Conservation (phyloP, 2,888 invertebrate genomes). For the Tachina lurida region DNA sequence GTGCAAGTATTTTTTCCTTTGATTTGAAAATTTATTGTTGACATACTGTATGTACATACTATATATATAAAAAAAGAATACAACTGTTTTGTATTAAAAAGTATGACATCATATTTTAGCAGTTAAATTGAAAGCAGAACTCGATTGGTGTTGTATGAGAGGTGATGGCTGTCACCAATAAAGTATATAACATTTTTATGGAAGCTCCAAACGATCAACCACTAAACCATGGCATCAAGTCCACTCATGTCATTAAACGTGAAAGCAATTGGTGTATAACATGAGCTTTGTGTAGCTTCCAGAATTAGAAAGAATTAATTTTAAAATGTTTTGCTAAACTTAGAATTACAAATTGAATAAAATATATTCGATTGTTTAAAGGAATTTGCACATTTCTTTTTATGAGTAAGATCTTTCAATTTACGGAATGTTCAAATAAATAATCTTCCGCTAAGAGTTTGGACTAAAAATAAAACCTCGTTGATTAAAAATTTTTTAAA, state of each 20-base stretch:
- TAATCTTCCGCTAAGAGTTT: no score
- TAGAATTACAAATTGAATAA: no score
- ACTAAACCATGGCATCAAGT: slow-evolving; percentile 38
- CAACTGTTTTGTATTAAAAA: slow-evolving; percentile 70
- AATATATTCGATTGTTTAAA: no score
- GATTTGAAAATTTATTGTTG: no score
- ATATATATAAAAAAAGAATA: slow-evolving; percentile 13
- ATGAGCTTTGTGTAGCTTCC: background rate
- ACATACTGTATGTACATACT: no score
- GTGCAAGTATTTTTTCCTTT: no score
- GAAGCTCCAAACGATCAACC: slow-evolving; percentile 79
- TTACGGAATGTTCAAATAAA: no score
- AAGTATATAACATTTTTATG: slow-evolving; percentile 76
- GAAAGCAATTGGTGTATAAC: background rate
- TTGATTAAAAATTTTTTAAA: no score
- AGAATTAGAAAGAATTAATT: slow-evolving; percentile 25
- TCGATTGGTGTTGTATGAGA: slow-evolving; percentile 11
- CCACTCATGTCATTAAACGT: slow-evolving; percentile 7
- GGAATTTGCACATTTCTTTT: no score
- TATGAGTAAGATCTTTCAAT: background rate
- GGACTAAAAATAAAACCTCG: no score
- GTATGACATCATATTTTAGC: slow-evolving; percentile 79
- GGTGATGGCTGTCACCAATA: background rate
- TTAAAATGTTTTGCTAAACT: background rate
- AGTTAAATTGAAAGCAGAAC: slow-evolving; percentile 51